Base-by-base conservation (phyloP, 2,888 invertebrate genomes). In the Thalpophila matura region DNA sequence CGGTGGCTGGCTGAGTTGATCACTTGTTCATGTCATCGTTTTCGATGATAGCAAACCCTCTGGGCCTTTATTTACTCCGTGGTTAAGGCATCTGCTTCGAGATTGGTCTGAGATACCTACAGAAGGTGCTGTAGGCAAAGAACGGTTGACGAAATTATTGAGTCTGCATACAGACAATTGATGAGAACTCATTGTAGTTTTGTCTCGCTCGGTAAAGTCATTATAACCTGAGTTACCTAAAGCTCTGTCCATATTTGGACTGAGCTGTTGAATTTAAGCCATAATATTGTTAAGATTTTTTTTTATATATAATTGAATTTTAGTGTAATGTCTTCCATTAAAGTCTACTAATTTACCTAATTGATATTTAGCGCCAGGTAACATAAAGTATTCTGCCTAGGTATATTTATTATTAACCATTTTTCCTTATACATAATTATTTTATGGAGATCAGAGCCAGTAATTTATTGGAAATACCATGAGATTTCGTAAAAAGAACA, bases 1-100 rank as follows among this genome's bases (percentile, higher is more conserved):
- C 53, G 70, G 58, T 65, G 70, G 79, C 74, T 81, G 78, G 67
- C 61, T 82, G 63, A 59, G 71, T 43, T 49, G 18, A 42, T 55
- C 62, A 71, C 50, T 72, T 58, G 60, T 71, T 74, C 57, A 57
- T 10, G 24, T 71, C 74, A 43, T 71, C 71, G 68, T 71, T 71
- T 71, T 74, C 60, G 71, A 74, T 45, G 71, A 74, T 37, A 45
- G 43, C 68, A 74, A 64, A 53, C 20, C 27, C 2, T 50, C 55
- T 68, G 71, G 33, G 24, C 7, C 16, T 47, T 56, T 71, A 3
- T 49, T 49, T 65, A 53, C 42, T 62, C 63, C 18, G 29, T 4
- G 35, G n/a, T 16, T 22, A 5, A 18, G 27, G 4, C 12, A 16
- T 33, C 2, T 27, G 10, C 12, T 20, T 18, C 5, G 18, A 26